These are phyloP conservation scores for Mustela lutreola DNA, from an alignment of 2,113 vertebrate species.

Conservation along the genomic window DNA sequence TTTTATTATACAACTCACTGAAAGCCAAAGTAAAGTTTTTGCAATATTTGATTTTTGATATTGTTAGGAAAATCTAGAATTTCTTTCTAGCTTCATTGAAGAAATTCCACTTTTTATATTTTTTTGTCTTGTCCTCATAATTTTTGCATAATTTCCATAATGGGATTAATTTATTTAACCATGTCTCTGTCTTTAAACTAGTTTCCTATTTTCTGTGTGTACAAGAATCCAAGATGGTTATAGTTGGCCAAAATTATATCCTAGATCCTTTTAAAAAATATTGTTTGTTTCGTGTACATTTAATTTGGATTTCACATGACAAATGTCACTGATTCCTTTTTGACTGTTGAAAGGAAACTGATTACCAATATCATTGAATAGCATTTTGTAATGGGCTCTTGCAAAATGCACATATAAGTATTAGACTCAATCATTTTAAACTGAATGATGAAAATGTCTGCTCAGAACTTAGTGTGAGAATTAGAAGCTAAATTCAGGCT, in stretches of 20 bases:
- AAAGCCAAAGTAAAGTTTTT: not conserved
- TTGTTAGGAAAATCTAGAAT: not conserved
- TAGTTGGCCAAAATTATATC: not conserved
- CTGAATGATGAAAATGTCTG: not conserved
- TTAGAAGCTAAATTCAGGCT: not conserved
- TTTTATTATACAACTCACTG: not conserved
- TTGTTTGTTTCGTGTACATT: not conserved
- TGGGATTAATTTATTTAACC: not conserved
- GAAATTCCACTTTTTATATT: not conserved
- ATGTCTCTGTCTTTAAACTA: not conserved
- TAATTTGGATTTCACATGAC: not conserved
- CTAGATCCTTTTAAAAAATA: not conserved
- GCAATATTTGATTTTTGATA: not conserved
- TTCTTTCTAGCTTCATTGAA: not conserved
- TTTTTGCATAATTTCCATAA: not conserved
- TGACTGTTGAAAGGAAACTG: not conserved
- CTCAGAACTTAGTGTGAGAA: not conserved
- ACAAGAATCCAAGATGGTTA: not conserved
- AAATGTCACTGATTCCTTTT: not conserved
- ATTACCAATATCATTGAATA: not conserved
- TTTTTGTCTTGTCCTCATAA: not conserved
- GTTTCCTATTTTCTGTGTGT: not conserved
- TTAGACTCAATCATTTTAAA: not conserved
- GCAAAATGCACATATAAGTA: not conserved
- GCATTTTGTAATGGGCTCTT: not conserved